Evolutionary conservation across 1,140 invertebrate genomes (phyloP).

Genomic region (Fragariocoptes setiger): DNA sequence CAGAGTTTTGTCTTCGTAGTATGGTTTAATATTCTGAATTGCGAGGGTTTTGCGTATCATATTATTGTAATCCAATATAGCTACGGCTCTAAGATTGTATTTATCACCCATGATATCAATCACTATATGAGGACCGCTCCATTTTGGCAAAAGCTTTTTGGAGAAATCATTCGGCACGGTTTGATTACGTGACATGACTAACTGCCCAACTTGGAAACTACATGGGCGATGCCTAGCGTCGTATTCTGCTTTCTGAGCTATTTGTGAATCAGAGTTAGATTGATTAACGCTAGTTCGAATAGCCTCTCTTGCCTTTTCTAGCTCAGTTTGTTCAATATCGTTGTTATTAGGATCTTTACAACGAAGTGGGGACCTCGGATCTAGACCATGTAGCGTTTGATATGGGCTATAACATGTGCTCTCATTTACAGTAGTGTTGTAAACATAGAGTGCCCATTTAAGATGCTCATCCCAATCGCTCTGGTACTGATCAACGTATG

Average conservation of each 20-base stretch:
- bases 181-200: not conserved
- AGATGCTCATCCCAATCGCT: constrained; percentile 19
- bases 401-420: constrained; percentile 16
- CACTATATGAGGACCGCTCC: not conserved
- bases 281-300: too few relatives aligned
- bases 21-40: not conserved
- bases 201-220: too few relatives aligned
- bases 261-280: too few relatives aligned
- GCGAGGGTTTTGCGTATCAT: too few relatives aligned
- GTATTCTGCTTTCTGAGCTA: too few relatives aligned
- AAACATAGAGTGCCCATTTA: constrained; percentile 17
- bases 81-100: not conserved
- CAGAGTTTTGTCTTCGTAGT: constrained; percentile 13
- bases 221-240: too few relatives aligned
- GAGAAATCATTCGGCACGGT: not conserved
- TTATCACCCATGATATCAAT: not conserved
- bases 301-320: too few relatives aligned
- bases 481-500: constrained; percentile 14
- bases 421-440: constrained; percentile 18
- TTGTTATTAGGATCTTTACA: too few relatives aligned
- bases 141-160: not conserved
- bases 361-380: constrained; percentile 10
- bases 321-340: too few relatives aligned
- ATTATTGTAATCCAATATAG: not conserved
- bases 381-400: constrained; percentile 18